Conservation (phyloP, 2,888 invertebrate genomes). For the Geotrupes spiniger region DNA sequence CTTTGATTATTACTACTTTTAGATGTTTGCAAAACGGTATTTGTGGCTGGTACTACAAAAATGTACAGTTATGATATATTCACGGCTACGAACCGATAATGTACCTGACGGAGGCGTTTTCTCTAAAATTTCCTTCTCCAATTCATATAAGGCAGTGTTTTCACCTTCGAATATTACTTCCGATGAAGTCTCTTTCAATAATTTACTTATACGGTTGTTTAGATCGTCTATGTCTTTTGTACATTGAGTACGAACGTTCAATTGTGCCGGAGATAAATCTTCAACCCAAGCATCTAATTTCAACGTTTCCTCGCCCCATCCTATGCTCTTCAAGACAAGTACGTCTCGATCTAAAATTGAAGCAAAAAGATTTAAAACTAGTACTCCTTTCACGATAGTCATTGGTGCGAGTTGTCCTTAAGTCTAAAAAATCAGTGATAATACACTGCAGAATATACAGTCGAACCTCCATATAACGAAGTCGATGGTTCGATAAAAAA, state of each 20-base stretch:
- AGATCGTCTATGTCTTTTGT: slow-evolving; percentile 67
- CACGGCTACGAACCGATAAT: too few relatives aligned
- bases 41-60: slow-evolving; percentile 19
- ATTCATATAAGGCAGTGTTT: slow-evolving; percentile 57
- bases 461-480: too few relatives aligned
- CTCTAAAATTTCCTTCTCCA: slow-evolving; percentile 49
- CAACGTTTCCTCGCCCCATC: slow-evolving; percentile 46
- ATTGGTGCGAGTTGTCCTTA: too few relatives aligned
- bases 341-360: slow-evolving; percentile 42
- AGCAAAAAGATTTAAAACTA: too few relatives aligned
- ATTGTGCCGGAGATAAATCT: slow-evolving; percentile 64
- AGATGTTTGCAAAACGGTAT: slow-evolving; percentile 25
- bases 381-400: too few relatives aligned
- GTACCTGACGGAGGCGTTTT: neutral
- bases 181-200: slow-evolving; percentile 59
- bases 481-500: too few relatives aligned
- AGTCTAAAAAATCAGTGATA: too few relatives aligned
- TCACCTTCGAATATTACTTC: slow-evolving; percentile 66
- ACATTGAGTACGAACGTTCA: slow-evolving; percentile 60
- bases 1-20: slow-evolving; percentile 23
- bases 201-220: slow-evolving; percentile 59
- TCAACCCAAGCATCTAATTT: slow-evolving; percentile 73
- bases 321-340: slow-evolving; percentile 42
- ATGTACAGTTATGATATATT: too few relatives aligned
- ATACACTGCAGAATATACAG: too few relatives aligned